Percentiles rank a stretch among this genome's conserved stretches.
These are phyloP conservation scores for Sussaba pulchella DNA, from an alignment of 2,888 invertebrate species.

Conservation along the genomic window DNA sequence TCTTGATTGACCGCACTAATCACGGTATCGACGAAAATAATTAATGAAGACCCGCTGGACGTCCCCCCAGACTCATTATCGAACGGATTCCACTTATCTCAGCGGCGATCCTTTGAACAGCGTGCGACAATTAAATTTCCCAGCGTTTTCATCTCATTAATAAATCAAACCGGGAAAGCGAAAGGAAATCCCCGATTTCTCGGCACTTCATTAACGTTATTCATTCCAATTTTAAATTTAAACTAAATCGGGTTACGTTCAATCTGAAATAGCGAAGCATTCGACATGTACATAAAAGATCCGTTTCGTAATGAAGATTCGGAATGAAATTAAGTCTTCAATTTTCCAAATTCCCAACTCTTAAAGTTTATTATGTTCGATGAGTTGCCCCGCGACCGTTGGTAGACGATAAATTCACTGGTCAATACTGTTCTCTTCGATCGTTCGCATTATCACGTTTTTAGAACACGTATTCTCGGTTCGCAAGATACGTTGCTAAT, in stretches of 20 bases:
- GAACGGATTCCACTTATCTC: neutral
- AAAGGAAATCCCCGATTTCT: too few species aligned
- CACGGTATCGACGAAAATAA: conserved; percentile 5
- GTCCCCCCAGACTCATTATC: neutral
- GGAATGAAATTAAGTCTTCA: neutral
- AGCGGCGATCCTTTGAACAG: neutral
- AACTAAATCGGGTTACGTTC: too few species aligned
- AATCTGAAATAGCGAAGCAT: too few species aligned
- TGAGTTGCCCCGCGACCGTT: too few species aligned
- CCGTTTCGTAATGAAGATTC: too few species aligned
- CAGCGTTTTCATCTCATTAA: neutral
- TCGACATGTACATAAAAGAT: too few species aligned
- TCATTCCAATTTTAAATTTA: too few species aligned
- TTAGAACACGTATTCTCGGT: neutral
- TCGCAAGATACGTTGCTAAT: conserved; percentile 14
- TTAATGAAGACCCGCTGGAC: neutral
- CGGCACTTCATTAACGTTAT: too few species aligned
- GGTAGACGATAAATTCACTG: neutral
- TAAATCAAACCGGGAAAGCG: too few species aligned
- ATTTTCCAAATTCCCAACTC: too few species aligned
- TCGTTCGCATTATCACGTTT: neutral
- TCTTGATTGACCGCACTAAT: neutral
- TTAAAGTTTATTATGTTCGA: too few species aligned
- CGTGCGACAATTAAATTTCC: neutral
- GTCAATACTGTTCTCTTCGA: neutral